Base-by-base conservation (phyloP, 2,113 vertebrate species). In the Urocynchramus pylzowi region DNA sequence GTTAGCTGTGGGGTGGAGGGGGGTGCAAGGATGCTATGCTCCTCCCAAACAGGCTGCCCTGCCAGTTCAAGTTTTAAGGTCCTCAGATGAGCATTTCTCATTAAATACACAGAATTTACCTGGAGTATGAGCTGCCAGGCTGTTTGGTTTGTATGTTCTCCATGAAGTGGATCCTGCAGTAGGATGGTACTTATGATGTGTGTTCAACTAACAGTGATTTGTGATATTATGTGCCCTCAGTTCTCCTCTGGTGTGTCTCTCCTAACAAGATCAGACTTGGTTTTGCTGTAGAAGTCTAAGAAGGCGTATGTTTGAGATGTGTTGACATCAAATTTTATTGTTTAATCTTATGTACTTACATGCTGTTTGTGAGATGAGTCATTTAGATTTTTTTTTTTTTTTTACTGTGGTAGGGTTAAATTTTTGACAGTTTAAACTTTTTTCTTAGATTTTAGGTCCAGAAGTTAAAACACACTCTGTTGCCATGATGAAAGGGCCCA, bases 1-100 rank as follows among this genome's bases (percentile, higher is more conserved):
- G 45, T 37, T 16, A 8, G 1, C 10, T 0, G 0, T 77, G 44
- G 12, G 39, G 31, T 42, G 53, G 31, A 76, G 42, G 37, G 67
- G 42, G 39, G n/a, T 3, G 3, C 41, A 67, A 27, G 49, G 67
- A 45, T 70, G 53, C 39, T 24, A 0, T 23, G 3, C n/a, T 84
- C 61, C n/a, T 60, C 26, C 44, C 50, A 61, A 13, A 45, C 33
- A 26, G 44, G 8, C 52, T 9, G 21, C 13, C 24, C 24, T 65
- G 39, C 37, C 45, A 11, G 9, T 2, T 75, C 7, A 22, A 45
- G 53, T 56, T 91, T 30, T 82, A 35, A 68, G 31, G 39, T 77
- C 11, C 60, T 15, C 35, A 26, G 39, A 31, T 79, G 7, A 49
- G 21, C n/a, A 12, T 61, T 92, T 61, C 49, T 59, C 17, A 11